A percentile compares a stretch with the other conserved stretches of the same genome.
These are phyloP conservation scores for Oncopeltus fasciatus DNA, from an alignment of 1,140 invertebrate species.

Conservation along the genomic window DNA sequence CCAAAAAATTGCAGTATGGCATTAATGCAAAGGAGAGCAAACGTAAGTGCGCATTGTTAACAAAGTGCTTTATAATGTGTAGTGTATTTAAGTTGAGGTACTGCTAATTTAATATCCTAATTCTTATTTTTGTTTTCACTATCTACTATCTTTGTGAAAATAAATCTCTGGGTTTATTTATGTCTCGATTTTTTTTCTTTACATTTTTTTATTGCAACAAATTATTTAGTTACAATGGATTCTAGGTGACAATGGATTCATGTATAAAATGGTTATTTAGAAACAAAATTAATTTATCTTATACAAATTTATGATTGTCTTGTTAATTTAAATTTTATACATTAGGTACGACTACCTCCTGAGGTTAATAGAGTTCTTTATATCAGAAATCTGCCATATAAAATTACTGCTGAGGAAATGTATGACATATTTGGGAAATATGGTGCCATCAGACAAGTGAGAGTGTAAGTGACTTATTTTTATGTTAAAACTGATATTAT, in stretches of 20 bases:
- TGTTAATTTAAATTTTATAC: not conserved
- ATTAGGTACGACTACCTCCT: slow-evolving; percentile 86
- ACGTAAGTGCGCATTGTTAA: slow-evolving; percentile 32
- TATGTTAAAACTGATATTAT: not conserved
- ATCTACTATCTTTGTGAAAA: not conserved
- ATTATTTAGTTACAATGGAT: not conserved
- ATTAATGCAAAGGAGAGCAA: slow-evolving; percentile 43
- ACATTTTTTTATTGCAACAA: not conserved
- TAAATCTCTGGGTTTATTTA: not conserved
- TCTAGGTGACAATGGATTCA: not conserved
- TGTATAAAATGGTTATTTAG: not conserved
- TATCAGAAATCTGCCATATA: slow-evolving; percentile 94
- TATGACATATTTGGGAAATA: slow-evolving; percentile 99
- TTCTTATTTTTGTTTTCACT: not conserved
- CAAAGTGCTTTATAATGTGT: slow-evolving; percentile 13
- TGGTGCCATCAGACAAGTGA: slow-evolving; percentile 94
- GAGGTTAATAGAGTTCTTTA: slow-evolving; percentile 98
- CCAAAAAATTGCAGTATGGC: slow-evolving; percentile 34
- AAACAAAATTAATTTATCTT: not conserved
- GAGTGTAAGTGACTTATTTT: slow-evolving; percentile 66
- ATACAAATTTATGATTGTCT: slow-evolving; percentile 10
- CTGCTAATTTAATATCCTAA: not conserved
- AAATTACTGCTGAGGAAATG: slow-evolving; percentile 99
- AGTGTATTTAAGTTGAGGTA: not conserved
- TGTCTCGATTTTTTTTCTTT: not conserved